Evolutionary conservation across 1,140 invertebrate genomes (phyloP).

Genomic region (Halesus radiatus): DNA sequence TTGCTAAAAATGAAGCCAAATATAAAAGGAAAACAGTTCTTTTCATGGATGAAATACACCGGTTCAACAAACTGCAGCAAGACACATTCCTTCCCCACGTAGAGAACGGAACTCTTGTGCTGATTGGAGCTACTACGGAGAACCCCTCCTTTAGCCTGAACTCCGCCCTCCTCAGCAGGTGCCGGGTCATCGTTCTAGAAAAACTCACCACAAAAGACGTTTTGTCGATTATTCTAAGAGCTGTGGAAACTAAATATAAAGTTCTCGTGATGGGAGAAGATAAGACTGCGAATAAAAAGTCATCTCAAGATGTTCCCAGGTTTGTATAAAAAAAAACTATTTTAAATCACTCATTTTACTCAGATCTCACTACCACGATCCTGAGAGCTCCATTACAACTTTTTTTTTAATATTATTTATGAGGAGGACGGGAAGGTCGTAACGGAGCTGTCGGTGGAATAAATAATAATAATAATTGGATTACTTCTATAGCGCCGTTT

Average conservation of each 20-base stretch:
- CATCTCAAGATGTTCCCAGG: constrained; percentile 18
- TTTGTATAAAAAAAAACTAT: neutral
- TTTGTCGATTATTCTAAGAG: constrained; percentile 74
- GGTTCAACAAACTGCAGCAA: constrained; percentile 88
- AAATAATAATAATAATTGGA: no score
- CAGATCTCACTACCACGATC: no score
- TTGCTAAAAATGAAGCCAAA: constrained; percentile 82
- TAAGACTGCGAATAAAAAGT: neutral
- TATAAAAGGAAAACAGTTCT: constrained; percentile 82
- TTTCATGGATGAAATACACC: constrained; percentile 92
- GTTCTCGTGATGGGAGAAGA: constrained; percentile 58
- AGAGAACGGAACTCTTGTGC: constrained; percentile 84
- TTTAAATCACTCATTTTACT: no score
- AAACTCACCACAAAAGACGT: constrained; percentile 77
- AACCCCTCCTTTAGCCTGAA: constrained; percentile 91
- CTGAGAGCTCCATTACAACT: no score
- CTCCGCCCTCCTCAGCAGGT: constrained; percentile 83
- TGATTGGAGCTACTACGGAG: constrained; percentile 90
- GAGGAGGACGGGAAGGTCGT: no score
- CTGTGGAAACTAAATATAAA: constrained; percentile 65
- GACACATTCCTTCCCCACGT: constrained; percentile 86
- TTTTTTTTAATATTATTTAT: no score
- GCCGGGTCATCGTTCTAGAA: constrained; percentile 81
- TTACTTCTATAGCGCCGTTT: no score
- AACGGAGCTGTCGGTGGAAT: no score